Base-by-base conservation (phyloP, 2,888 invertebrate genomes). In the Pristionchus fissidentatus region DNA sequence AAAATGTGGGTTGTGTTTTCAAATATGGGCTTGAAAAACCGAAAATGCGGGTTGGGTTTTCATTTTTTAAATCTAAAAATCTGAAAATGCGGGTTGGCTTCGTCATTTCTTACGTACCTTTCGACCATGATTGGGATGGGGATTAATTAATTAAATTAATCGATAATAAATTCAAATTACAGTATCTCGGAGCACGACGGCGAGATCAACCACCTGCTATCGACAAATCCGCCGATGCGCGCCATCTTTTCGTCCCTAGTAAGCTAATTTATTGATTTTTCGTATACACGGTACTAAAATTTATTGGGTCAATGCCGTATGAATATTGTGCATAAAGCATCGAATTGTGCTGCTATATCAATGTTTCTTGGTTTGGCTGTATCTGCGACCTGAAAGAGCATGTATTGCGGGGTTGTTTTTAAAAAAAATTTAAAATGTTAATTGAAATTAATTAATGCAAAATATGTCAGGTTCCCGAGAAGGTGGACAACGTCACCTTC, bases 401-500 rank as follows among this genome's bases (percentile, higher is more conserved):
- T 60, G 19, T 60, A 15, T 60, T 60, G 8, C 8, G n/a, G n/a
- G n/a, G 19, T 73, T 15, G 41, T 41, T 29, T 5, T n/a, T 41
- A 41, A 3, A 8, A 26, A 62, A 32, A 29, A 32, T 22, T 10
- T 22, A 13, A 5, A 29, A 5, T 62, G 4, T 62, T 15, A 7
- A n/a, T 62, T 62, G 35, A 3, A 29, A 10, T 29, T 35, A 29
- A 29, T 62, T n/a, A n/a, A 57, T 26, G n/a, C 26, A 19, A 3
- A 13, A 73, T 38, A 84, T 86, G 86, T 38, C 86, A 94, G 94
- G 95, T 94, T 46, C 94, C 94, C 19, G 89, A 92, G 15, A 89
- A 92, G 52, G 92, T 96, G 26, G 94, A 95, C 1, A 95, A 95
- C 90, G 94, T 95, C 32, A 94, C 95, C 85, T 96, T 96, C 93